Base-by-base conservation (phyloP, 2,113 vertebrate species). In the Phyllopteryx taeniolatus region DNA sequence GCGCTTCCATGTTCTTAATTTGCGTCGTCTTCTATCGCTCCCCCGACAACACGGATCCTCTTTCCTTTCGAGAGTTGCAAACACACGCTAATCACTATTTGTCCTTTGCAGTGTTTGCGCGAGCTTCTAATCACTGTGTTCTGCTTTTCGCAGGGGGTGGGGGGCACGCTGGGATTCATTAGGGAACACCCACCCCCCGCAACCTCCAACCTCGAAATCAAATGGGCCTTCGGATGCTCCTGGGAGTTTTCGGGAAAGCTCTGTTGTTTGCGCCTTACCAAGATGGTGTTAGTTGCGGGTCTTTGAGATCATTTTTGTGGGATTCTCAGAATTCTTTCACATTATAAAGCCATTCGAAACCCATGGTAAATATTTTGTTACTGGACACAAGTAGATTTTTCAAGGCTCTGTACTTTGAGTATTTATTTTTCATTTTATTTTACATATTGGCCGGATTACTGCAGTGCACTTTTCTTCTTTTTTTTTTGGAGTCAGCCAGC, bases 51-150 rank as follows among this genome's bases (percentile, higher is more conserved):
- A 5, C 22, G 71, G 69, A 74, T 73, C 65, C 59, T 63, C 33
- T 70, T 71, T 74, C 51, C 67, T 60, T 82, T 75, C 76, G 76
- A 71, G 79, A 76, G 84, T 83, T 80, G 88, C 86, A 88, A 87
- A 87, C 87, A 84, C 77, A 79, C 68, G 31, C 85, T 88, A 89
- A 89, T 89, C 79, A 87, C 79, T 85, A 84, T 89, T 87, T 88
- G 71, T 82, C 80, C 62, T 82, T 77, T 81, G 77, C 70, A 73
- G 62, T 82, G 83, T 88, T 86, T 83, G 82, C 81, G 78, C 83
- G 81, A 86, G 81, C 86, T 76, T 79, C 77, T 87, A 90, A 91
- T 91, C 86, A 90, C 79, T 80, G 83, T 86, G 74, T 85, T 89
- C 79, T 68, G 79, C 74, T 85, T 88, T 83, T 84, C 79, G 13